These are phyloP conservation scores for Meliscaeva auricollis DNA, from an alignment of 2,888 invertebrate genomes.

Conservation along the genomic window DNA sequence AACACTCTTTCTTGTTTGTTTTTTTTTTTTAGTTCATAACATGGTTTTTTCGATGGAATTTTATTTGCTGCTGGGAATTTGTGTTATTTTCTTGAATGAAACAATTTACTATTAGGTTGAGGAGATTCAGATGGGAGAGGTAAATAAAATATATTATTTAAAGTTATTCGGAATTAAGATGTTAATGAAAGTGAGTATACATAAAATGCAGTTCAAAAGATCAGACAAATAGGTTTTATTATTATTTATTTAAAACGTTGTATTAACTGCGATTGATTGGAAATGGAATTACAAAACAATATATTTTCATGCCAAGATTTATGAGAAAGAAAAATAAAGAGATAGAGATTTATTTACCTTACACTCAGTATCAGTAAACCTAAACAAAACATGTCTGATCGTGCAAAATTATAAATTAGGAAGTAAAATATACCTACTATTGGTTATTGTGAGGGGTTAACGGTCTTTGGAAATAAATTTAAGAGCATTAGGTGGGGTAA, in stretches of 20 bases:
- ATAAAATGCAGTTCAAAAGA: slow-evolving; percentile 7
- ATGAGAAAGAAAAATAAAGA: too few relatives aligned
- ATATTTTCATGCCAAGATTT: neutral
- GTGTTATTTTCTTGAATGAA: slow-evolving; percentile 14
- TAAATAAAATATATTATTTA: neutral
- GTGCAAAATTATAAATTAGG: too few relatives aligned
- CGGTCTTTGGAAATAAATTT: too few relatives aligned
- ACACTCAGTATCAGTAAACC: too few relatives aligned
- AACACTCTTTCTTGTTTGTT: neutral
- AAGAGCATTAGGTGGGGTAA: too few relatives aligned
- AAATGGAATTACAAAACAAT: neutral
- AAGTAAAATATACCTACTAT: too few relatives aligned
- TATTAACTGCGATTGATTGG: neutral
- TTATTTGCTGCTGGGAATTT: neutral
- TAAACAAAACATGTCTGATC: too few relatives aligned
- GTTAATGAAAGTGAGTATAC: neutral
- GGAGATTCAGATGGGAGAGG: neutral
- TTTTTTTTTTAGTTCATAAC: too few relatives aligned
- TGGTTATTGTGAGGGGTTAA: too few relatives aligned
- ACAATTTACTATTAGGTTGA: too few relatives aligned
- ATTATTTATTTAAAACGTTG: slow-evolving; percentile 18
- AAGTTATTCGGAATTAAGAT: slow-evolving; percentile 24
- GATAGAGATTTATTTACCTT: too few relatives aligned
- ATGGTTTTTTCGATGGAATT: neutral
- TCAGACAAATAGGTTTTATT: neutral